Percentiles rank a stretch among this genome's conserved stretches.
phyloP scores from a whole-genome alignment of 2,888 invertebrate genomes.

The Microctonus hyperodae region DNA sequence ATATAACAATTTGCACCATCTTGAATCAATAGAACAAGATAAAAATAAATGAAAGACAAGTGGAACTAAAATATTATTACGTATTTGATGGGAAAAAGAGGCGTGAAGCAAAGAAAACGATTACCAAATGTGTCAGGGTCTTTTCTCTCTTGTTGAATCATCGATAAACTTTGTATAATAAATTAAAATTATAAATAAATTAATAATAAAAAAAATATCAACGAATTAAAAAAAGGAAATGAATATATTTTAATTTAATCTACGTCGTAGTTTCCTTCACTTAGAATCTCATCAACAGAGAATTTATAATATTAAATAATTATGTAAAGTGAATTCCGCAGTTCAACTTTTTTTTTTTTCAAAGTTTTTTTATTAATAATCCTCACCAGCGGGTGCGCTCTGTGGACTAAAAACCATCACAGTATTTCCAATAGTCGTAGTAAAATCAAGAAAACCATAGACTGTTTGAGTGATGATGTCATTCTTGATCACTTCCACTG shows the following conservation, averaged over 20 bases:
- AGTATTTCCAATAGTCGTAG: slow-evolving; percentile 92
- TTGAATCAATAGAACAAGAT: not conserved
- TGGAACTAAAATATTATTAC: not conserved
- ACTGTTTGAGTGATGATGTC: slow-evolving; percentile 85
- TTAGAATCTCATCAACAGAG: no score
- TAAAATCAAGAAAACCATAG: slow-evolving; percentile 92
- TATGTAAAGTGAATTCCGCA: not conserved
- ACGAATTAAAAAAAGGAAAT: not conserved
- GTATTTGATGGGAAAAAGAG: slow-evolving; percentile 1
- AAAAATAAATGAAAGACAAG: not conserved
- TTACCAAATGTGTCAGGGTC: slow-evolving; percentile 33
- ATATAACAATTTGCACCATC: not conserved
- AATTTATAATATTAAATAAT: not conserved
- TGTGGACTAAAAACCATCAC: slow-evolving; percentile 95
- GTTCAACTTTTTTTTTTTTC: not conserved
- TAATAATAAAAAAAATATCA: not conserved
- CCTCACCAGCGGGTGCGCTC: slow-evolving; percentile 75
- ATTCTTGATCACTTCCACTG: slow-evolving; percentile 43
- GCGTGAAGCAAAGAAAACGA: slow-evolving; percentile 18
- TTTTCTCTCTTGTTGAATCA: slow-evolving; percentile 25
- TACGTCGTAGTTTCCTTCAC: not conserved
- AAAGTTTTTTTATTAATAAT: not conserved
- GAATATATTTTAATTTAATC: not conserved
- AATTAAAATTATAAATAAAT: not conserved
- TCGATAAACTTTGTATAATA: slow-evolving; percentile 8